Conservation (phyloP, 2,888 invertebrate genomes). For the Notodonta dromedarius region DNA sequence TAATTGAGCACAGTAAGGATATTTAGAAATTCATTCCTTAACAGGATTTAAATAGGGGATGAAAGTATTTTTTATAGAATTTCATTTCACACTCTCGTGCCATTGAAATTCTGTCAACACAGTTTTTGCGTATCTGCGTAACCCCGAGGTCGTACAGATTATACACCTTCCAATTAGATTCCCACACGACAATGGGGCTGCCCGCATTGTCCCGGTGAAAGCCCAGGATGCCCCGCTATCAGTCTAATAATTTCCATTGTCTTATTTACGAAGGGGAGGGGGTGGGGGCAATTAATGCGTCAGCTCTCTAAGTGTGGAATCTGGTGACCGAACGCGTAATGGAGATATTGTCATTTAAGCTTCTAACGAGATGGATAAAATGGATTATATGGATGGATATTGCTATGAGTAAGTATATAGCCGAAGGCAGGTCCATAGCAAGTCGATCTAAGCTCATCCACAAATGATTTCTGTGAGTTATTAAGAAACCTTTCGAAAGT, state of each 20-base stretch:
- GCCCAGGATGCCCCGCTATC: conserved; percentile 53
- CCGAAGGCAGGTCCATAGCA: too few species aligned
- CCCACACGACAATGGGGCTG: conserved; percentile 54
- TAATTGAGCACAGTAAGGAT: not conserved
- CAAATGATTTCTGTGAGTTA: too few species aligned
- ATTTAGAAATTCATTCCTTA: too few species aligned
- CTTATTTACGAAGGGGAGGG: conserved; percentile 51
- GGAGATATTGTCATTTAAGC: not conserved
- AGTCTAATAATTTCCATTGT: conserved; percentile 67
- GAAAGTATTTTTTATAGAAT: too few species aligned
- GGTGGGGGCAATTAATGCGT: conserved; percentile 36
- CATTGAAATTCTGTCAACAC: conserved; percentile 4
- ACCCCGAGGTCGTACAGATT: conserved; percentile 44
- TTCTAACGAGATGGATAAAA: not conserved
- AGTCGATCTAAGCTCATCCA: too few species aligned
- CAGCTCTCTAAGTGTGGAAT: conserved; percentile 30
- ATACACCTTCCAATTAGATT: conserved; percentile 60
- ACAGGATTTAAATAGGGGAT: too few species aligned
- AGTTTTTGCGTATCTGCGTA: conserved; percentile 19
- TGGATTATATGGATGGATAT: too few species aligned
- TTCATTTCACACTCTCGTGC: too few species aligned
- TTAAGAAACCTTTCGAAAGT: too few species aligned
- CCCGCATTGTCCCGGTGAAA: conserved; percentile 53
- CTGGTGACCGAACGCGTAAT: conserved; percentile 21
- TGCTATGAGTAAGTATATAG: too few species aligned